Percentiles rank a stretch among this genome's conserved stretches.
phyloP scores from a whole-genome alignment of 2,888 invertebrate species.

The Laspeyria flexula region DNA sequence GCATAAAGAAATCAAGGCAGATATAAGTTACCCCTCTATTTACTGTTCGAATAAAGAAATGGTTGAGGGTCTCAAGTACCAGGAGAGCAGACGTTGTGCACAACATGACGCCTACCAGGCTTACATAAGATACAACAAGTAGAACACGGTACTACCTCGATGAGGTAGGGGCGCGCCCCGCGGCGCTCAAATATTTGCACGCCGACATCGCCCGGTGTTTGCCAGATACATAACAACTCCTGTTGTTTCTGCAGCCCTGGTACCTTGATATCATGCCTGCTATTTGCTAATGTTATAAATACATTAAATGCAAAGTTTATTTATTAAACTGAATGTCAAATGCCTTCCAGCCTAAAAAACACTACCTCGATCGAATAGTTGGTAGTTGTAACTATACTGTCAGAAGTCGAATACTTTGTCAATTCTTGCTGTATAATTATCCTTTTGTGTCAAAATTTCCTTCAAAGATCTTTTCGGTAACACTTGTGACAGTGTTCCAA shows the following conservation, averaged over 20 bases:
- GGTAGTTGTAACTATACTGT: too few species aligned
- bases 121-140: slow-evolving; percentile 60
- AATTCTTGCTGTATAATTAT: too few species aligned
- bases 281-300: slow-evolving; percentile 1
- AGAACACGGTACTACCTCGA: slow-evolving; percentile 53
- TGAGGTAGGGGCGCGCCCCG: slow-evolving; percentile 55
- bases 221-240: slow-evolving; percentile 60
- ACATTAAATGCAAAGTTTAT: too few species aligned
- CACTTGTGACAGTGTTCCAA: too few species aligned
- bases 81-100: slow-evolving; percentile 32
- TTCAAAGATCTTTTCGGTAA: too few species aligned
- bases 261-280: slow-evolving; percentile 36
- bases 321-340: too few species aligned
- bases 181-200: slow-evolving; percentile 64
- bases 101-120: slow-evolving; percentile 54
- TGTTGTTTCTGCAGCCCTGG: slow-evolving; percentile 56
- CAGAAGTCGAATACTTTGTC: too few species aligned
- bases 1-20: neutral
- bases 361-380: too few species aligned
- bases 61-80: slow-evolving; percentile 12
- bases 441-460: too few species aligned
- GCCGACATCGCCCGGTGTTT: slow-evolving; percentile 64
- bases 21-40: neutral
- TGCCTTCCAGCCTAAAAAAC: too few species aligned
- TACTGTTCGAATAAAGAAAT: slow-evolving; percentile 3